Conservation (phyloP, 2,888 invertebrate genomes). For the Nomada ruficornis region DNA sequence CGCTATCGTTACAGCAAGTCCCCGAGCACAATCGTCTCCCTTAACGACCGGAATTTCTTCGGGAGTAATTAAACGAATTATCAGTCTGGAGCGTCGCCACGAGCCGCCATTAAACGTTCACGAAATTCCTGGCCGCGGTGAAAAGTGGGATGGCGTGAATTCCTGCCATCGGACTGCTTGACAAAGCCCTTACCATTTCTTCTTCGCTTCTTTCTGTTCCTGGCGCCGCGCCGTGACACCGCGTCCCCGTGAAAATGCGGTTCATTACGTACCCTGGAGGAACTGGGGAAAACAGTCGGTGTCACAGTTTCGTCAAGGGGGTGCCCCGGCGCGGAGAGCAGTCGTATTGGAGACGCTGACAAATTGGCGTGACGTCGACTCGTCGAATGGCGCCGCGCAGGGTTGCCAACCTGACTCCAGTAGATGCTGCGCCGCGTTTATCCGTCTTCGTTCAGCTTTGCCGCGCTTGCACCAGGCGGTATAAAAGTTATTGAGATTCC, state of each 20-base stretch:
- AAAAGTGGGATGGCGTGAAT: slow-evolving; percentile 32
- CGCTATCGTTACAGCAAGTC: slow-evolving; percentile 19
- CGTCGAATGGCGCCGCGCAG: slow-evolving; percentile 40
- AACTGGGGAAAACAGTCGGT: background rate
- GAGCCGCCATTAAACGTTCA: slow-evolving; percentile 45
- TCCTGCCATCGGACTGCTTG: slow-evolving; percentile 34
- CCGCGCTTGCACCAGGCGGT: slow-evolving; percentile 12
- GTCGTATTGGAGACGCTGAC: slow-evolving; percentile 45
- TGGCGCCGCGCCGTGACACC: slow-evolving; percentile 29
- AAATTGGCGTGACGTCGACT: slow-evolving; percentile 62
- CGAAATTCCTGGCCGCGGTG: slow-evolving; percentile 50
- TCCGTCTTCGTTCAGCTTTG: slow-evolving; percentile 34
- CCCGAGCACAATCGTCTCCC: slow-evolving; percentile 16
- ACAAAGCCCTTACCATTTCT: slow-evolving; percentile 55
- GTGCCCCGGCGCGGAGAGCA: background rate
- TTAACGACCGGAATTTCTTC: slow-evolving; percentile 54
- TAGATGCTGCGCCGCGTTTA: slow-evolving; percentile 23
- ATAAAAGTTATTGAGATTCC: slow-evolving; percentile 43
- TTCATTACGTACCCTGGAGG: slow-evolving; percentile 45
- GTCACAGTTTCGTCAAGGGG: slow-evolving; percentile 35
- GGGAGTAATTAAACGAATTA: slow-evolving; percentile 62
- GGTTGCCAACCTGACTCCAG: background rate
- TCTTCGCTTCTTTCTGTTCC: slow-evolving; percentile 11
- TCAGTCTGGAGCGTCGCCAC: slow-evolving; percentile 58
- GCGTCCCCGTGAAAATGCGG: slow-evolving; percentile 50